Evolutionary conservation across 2,888 invertebrate genomes (phyloP), one percentile per base, ranked within the genome.

Genomic region (Zygaena filipendulae): DNA sequence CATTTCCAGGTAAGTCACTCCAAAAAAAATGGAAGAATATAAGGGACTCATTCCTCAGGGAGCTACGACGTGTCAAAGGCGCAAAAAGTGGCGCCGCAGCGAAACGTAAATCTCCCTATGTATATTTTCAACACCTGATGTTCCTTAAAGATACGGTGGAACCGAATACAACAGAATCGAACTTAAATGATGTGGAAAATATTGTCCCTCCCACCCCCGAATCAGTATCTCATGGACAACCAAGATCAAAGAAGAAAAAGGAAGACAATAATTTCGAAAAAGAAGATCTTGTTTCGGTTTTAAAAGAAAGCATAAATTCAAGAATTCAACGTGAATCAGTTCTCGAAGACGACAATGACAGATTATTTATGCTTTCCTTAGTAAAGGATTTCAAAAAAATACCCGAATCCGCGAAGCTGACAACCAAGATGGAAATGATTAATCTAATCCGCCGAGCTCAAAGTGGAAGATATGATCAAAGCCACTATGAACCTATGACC

Each of bases 321-420:
- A 32, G 25, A 32, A 32, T 1, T 32, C 32, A 29, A 29, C 32
- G 29, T 35, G 34, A 35, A 31, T 31, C 34, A 35, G 5, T 18
- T 35, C 31, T 35, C 25, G 39, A 33, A 33, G 38, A 36, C 16
- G 32, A 41, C 35, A 34, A 36, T 31, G 39, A 38, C 28, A 39
- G 38, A 33, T 29, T 38, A 27, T 38, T 39, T 39, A 38, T 37
- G 35, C 33, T 39, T 25, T 39, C 38, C 33, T 29, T 37, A 11
- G 35, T 37, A 35, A 37, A 33, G 30, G 31, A 37, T 23, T 35
- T 38, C 24, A 29, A 39, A 36, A 38, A 39, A 39, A 32, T 23
- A 13, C 33, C 35, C 30, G 38, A 40, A 38, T 34, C n/a, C n/a
- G n/a, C n/a, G n/a, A n/a, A n/a, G n/a, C n/a, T n/a, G n/a, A n/a